Percentiles rank a stretch among this genome's conserved stretches.
Evolutionary conservation across 2,113 vertebrate genomes (phyloP).

Genomic region (Nothoprocta perdicaria): DNA sequence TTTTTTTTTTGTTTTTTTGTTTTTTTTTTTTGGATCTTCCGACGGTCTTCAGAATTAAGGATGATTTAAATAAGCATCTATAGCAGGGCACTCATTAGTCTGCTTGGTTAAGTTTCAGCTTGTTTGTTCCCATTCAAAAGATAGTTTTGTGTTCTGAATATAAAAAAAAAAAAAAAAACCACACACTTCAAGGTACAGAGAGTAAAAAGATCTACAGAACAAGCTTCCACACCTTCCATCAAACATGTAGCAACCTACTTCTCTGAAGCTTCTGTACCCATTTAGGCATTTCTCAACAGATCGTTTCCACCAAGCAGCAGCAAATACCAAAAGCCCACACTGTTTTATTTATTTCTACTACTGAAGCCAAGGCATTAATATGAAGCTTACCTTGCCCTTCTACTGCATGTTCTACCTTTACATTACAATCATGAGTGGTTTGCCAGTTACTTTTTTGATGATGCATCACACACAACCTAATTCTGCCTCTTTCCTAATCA

Average conservation of each 20-base stretch:
- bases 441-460: no score
- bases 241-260: background rate
- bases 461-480: background rate
- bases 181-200: background rate
- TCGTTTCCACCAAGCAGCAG: background rate
- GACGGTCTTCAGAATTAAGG: background rate
- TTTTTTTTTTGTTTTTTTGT: slow-evolving; percentile 7
- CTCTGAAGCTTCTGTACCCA: background rate
- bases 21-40: background rate
- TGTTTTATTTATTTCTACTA: background rate
- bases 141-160: background rate
- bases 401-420: background rate
- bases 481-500: background rate
- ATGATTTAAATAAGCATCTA: background rate
- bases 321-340: background rate
- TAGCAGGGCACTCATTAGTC: background rate
- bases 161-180: rapidly evolving
- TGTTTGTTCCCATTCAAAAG: background rate
- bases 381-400: background rate
- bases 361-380: background rate
- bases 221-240: background rate
- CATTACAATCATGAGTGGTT: background rate
- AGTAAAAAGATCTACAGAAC: rapidly evolving
- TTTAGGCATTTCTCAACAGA: background rate
- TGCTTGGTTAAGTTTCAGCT: background rate